Evolutionary conservation across 2,113 vertebrate species (phyloP), one percentile per base, ranked within the genome.

Genomic region (Neogobius melanostomus): DNA sequence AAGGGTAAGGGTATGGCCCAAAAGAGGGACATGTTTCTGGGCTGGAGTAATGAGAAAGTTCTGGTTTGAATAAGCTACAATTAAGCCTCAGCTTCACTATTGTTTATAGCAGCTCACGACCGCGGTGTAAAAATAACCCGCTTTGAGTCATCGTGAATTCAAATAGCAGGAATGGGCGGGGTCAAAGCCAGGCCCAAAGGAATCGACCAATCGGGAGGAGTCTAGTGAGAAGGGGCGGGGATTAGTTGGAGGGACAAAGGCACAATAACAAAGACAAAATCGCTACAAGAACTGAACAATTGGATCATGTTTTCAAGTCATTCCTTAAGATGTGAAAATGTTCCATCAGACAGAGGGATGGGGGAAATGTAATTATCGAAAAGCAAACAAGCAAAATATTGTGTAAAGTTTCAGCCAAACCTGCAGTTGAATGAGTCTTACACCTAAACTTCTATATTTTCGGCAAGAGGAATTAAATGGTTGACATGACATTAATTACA

Each of bases 91-190:
- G 21, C 42, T 69, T 66, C 56, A 68, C 72, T 64, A 70, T 85
- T 82, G 77, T 81, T 77, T 76, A 72, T 66, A 16, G 56, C 47
- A 76, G 66, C 69, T 64, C n/a, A 44, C 68, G 80, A 57, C 77
- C 71, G 71, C 77, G 73, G 66, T 12, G 74, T 68, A 67, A 69
- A 87, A 84, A 81, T 43, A 78, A 56, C 28, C 59, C 63, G 57
- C 42, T 65, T 81, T 70, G 77, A 87, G 81, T 83, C 81, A 80
- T 72, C 68, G 84, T 74, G 78, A 88, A 86, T 82, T 85, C 79
- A 82, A 82, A 79, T 5, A 45, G 63, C 62, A 76, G 42, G 56
- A 61, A 15, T 69, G 77, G 88, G 66, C 79, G 75, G 79, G 12
- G 75, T 65, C 44, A 21, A 61, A 54, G 72, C 68, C 64, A 79